These are phyloP conservation scores for Dinomys branickii DNA, from an alignment of 2,113 vertebrate genomes.

Conservation along the genomic window DNA sequence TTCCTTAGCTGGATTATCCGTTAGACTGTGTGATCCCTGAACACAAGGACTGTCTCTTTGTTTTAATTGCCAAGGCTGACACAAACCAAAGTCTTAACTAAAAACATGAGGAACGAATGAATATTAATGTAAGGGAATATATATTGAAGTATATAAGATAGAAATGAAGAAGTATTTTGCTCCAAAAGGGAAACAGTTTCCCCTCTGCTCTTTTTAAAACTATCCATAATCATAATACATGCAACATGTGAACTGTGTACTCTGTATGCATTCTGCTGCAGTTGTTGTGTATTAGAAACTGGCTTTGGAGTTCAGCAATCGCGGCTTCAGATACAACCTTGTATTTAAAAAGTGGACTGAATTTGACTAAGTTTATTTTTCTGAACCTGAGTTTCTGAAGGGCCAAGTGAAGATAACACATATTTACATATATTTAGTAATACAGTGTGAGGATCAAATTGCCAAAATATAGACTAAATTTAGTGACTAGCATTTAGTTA, in stretches of 20 bases:
- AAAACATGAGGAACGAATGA: slow-evolving; percentile 33
- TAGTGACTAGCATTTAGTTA: not conserved
- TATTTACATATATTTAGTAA: not conserved
- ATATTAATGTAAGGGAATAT: not conserved
- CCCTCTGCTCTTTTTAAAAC: not conserved
- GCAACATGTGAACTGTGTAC: not conserved
- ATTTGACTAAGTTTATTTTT: slow-evolving; percentile 28
- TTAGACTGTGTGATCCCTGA: not conserved
- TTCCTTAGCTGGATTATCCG: slow-evolving; percentile 1
- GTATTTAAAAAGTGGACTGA: not conserved
- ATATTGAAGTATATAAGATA: not conserved
- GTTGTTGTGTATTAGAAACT: not conserved
- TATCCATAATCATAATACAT: not conserved
- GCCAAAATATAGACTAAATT: not conserved
- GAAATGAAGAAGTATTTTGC: slow-evolving; percentile 6
- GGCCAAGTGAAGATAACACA: not conserved
- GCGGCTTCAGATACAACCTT: not conserved
- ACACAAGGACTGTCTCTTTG: not conserved
- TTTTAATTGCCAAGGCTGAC: not conserved
- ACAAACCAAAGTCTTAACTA: slow-evolving; percentile 15
- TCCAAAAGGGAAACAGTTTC: not conserved
- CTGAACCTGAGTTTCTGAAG: slow-evolving; percentile 7
- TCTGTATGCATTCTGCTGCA: not conserved
- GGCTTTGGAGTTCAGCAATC: not conserved
- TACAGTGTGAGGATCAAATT: not conserved